These are phyloP conservation scores for Panagrolaimus sp. DNA, from an alignment of 1,140 invertebrate genomes.

Conservation along the genomic window DNA sequence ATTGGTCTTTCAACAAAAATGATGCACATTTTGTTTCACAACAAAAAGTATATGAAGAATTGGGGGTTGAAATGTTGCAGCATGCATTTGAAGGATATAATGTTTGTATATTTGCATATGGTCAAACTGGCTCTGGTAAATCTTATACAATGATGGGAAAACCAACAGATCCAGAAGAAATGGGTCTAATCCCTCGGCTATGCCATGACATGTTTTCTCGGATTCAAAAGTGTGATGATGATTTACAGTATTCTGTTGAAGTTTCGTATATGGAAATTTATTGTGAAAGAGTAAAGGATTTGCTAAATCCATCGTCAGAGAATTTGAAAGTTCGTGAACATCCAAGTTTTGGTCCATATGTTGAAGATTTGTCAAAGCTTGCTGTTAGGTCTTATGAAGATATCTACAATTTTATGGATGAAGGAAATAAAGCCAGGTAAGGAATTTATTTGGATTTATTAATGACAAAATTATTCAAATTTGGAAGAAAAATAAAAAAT, in stretches of 20 bases:
- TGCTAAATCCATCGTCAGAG: constrained; percentile 90
- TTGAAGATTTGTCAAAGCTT: constrained; percentile 93
- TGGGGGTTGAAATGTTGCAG: constrained; percentile 96
- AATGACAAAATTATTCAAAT: too few relatives aligned
- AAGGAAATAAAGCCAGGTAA: constrained; percentile 70
- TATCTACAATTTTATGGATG: constrained; percentile 94
- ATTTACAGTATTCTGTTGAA: constrained; percentile 60
- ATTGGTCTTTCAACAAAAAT: constrained; percentile 86
- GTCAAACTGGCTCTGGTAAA: constrained; percentile 98
- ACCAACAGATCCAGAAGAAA: constrained; percentile 80
- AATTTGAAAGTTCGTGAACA: constrained; percentile 93
- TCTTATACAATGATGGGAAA: constrained; percentile 88
- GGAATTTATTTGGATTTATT: too few relatives aligned
- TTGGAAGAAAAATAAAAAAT: too few relatives aligned
- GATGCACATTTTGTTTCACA: constrained; percentile 86
- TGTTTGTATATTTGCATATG: constrained; percentile 99
- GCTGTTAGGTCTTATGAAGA: constrained; percentile 96
- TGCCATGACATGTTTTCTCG: constrained; percentile 89
- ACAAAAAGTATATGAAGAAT: constrained; percentile 91
- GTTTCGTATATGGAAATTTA: constrained; percentile 99
- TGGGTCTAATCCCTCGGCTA: constrained; percentile 94
- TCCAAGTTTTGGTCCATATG: constrained; percentile 91
- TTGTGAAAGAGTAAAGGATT: constrained; percentile 90
- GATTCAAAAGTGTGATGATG: constrained; percentile 65
- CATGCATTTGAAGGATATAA: constrained; percentile 93